Evolutionary conservation across 1,140 invertebrate genomes (phyloP), one percentile per base, ranked within the genome.

Genomic region (Drosophila pseudoobscura): DNA sequence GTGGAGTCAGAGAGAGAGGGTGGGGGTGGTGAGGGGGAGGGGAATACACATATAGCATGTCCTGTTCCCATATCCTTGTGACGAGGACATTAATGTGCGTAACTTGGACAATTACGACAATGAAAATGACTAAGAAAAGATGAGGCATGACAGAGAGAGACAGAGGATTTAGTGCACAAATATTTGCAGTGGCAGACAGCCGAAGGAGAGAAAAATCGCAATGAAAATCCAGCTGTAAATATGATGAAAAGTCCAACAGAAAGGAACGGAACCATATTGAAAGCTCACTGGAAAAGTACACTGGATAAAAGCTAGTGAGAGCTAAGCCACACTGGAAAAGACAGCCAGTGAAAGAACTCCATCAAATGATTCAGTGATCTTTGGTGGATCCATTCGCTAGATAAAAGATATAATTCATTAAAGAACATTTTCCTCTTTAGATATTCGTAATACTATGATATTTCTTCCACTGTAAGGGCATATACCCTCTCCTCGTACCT

Each of bases 31-130:
- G 31, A 8, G 29, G 1, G 29, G 15, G 31, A 8, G 29, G 1
- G 29, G 15, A n/a, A 9, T 41, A 44, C 22, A 46, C 13, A 43
- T 9, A 7, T 54, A 26, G 13, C 51, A 51, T 49, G 47, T 60
- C 29, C 35, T 26, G 44, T 44, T 49, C 15, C 22, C n/a, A 53
- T 58, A 55, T 61, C 52, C 56, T 64, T 71, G 43, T 56, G 20
- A 41, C 45, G 15, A 41, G 56, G 80, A 76, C 73, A 85, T 80
- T 80, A 85, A 84, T 84, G 80, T 80, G 62, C 62, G 80, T 80
- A 77, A 76, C 80, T 80, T 58, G 80, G 66, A 84, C 80, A 85
- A 85, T 80, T 85, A 76, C 73, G 66, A 73, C 76, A 73, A 60
- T 58, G 60, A 80, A 78, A 78, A 55, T 31, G 55, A 46, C 71